These are phyloP conservation scores for Acanthopagrus latus DNA, from an alignment of 2,797 vertebrate species.

Conservation along the genomic window DNA sequence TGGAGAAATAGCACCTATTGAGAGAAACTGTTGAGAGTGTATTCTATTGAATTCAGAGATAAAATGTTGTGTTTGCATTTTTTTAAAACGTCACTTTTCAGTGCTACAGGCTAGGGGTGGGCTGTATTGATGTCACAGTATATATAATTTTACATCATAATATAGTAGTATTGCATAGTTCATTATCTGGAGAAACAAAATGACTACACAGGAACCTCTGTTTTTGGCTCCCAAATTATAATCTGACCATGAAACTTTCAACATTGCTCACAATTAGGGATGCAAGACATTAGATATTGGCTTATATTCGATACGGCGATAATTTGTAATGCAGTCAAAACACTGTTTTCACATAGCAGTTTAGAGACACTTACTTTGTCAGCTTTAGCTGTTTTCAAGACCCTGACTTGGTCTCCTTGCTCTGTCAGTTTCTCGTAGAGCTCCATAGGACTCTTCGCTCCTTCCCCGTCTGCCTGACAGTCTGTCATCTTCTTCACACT, in stretches of 20 bases:
- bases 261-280: no score
- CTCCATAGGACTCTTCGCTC: conserved; percentile 79
- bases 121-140: neutral
- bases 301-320: no score
- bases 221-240: neutral
- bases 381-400: conserved; percentile 90
- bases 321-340: no score
- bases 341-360: no score
- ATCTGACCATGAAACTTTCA: neutral
- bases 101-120: neutral
- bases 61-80: neutral
- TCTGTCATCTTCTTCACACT: conserved; percentile 87
- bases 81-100: neutral
- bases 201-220: neutral
- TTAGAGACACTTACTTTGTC: conserved; percentile 84
- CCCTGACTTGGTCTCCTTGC: conserved; percentile 90
- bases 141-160: neutral
- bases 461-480: conserved; percentile 68
- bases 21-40: neutral
- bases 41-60: no score
- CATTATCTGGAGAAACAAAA: neutral
- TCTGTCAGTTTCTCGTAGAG: conserved; percentile 87
- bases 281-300: no score
- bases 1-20: neutral
- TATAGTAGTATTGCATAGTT: neutral